Evolutionary conservation across 2,888 invertebrate genomes (phyloP).

Genomic region (Alviniconcha strummeri): DNA sequence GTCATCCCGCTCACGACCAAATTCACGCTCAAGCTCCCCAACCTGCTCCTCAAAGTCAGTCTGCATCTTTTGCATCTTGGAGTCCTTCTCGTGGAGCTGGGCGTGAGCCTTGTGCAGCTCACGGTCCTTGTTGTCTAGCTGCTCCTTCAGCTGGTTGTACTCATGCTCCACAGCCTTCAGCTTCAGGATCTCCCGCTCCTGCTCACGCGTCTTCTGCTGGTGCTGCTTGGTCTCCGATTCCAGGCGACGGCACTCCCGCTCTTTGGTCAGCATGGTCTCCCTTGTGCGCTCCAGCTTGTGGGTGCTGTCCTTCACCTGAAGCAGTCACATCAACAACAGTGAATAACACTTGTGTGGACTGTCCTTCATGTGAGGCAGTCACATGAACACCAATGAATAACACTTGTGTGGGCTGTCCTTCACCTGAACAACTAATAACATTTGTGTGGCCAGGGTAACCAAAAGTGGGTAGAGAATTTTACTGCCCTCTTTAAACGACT

Average conservation of each 20-base stretch:
- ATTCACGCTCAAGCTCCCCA: slow-evolving; percentile 63
- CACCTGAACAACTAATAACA: too few species aligned
- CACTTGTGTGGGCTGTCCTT: too few species aligned
- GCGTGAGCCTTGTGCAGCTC: slow-evolving; percentile 40
- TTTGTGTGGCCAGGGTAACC: too few species aligned
- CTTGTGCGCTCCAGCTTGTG: slow-evolving; percentile 60
- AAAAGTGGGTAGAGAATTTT: too few species aligned
- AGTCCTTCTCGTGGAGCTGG: slow-evolving; percentile 55
- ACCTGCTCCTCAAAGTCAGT: slow-evolving; percentile 59
- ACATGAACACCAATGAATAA: too few species aligned
- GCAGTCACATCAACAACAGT: not conserved
- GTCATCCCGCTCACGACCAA: slow-evolving; percentile 68
- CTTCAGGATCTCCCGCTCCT: slow-evolving; percentile 64
- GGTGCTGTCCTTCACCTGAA: slow-evolving; percentile 53
- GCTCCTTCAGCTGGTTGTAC: slow-evolving; percentile 61
- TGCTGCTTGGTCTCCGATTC: slow-evolving; percentile 58
- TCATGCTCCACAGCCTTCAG: slow-evolving; percentile 65
- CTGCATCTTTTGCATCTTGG: slow-evolving; percentile 55
- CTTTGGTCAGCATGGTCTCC: slow-evolving; percentile 58
- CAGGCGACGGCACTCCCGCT: slow-evolving; percentile 59
- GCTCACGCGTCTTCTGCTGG: slow-evolving; percentile 58
- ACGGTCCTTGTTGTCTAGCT: slow-evolving; percentile 57
- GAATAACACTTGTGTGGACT: too few species aligned
- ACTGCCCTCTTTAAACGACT: too few species aligned
- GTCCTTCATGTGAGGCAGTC: too few species aligned